phyloP scores from a whole-genome alignment of 2,888 invertebrate species.

The Parnassius apollo region DNA sequence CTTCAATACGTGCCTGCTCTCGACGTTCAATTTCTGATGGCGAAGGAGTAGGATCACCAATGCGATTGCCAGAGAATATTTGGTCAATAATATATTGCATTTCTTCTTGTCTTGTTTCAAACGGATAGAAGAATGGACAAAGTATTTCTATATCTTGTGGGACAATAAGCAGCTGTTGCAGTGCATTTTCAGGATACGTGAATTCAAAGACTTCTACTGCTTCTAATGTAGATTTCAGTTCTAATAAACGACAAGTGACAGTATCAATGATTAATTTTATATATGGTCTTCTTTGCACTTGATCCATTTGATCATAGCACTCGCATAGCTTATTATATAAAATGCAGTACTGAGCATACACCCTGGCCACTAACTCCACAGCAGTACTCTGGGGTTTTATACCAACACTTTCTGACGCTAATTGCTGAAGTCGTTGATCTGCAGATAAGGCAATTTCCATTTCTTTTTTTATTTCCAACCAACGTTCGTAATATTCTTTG shows the following conservation, averaged over 20 bases:
- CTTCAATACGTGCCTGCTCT: slow-evolving; percentile 53
- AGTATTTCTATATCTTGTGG: slow-evolving; percentile 84
- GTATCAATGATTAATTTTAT: slow-evolving; percentile 82
- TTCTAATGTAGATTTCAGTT: slow-evolving; percentile 80
- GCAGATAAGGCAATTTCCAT: slow-evolving; percentile 48
- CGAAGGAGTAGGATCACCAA: slow-evolving; percentile 62
- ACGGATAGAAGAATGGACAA: slow-evolving; percentile 83
- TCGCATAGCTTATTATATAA: slow-evolving; percentile 80
- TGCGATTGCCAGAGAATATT: slow-evolving; percentile 64
- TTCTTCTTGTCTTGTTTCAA: slow-evolving; percentile 74
- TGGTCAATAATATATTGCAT: slow-evolving; percentile 71
- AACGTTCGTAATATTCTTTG: slow-evolving; percentile 59
- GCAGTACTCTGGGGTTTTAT: slow-evolving; percentile 72
- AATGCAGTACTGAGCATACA: slow-evolving; percentile 76
- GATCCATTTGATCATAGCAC: slow-evolving; percentile 83
- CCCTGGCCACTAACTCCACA: slow-evolving; percentile 71
- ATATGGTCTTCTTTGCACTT: slow-evolving; percentile 80
- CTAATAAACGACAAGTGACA: slow-evolving; percentile 79
- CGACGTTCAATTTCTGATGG: slow-evolving; percentile 54
- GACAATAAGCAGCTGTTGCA: slow-evolving; percentile 85
- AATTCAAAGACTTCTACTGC: slow-evolving; percentile 81
- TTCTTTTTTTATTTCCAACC: slow-evolving; percentile 61
- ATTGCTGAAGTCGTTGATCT: slow-evolving; percentile 57
- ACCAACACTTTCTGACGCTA: slow-evolving; percentile 52
- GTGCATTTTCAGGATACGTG: slow-evolving; percentile 87